phyloP scores from a whole-genome alignment of 2,797 vertebrate species.

The Sphenopsis melanotis region DNA sequence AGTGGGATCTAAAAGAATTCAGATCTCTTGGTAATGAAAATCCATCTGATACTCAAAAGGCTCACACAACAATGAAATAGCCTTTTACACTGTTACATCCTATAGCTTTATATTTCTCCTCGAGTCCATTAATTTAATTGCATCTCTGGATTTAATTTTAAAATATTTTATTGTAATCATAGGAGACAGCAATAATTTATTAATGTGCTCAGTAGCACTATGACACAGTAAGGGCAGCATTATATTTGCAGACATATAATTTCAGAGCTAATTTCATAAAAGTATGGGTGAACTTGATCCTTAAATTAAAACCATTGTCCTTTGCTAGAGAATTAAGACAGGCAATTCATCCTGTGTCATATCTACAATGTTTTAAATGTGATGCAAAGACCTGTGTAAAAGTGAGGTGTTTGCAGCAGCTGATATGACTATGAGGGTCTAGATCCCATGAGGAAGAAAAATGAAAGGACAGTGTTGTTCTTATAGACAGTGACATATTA shows the following conservation, averaged over 20 bases:
- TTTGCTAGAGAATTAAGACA: constrained; percentile 10
- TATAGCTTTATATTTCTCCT: constrained; percentile 30
- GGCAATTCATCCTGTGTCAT: not conserved
- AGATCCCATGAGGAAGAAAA: not conserved
- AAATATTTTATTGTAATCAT: constrained; percentile 47
- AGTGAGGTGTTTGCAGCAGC: not conserved
- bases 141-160: constrained; percentile 12
- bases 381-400: not conserved
- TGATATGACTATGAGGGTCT: not conserved
- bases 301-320: constrained; percentile 36
- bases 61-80: constrained; percentile 1
- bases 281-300: constrained; percentile 8
- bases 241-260: constrained; percentile 39
- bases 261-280: constrained; percentile 34
- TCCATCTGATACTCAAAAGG: not conserved
- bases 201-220: not conserved
- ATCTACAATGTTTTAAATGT: constrained; percentile 1
- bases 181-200: constrained; percentile 44
- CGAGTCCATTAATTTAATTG: constrained; percentile 55
- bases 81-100: not conserved
- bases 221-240: not conserved
- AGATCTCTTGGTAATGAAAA: constrained; percentile 26
- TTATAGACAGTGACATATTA: not conserved
- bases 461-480: not conserved
- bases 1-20: not conserved